Base-by-base conservation (phyloP, 1,140 invertebrate genomes). In the Dreissena polymorpha region DNA sequence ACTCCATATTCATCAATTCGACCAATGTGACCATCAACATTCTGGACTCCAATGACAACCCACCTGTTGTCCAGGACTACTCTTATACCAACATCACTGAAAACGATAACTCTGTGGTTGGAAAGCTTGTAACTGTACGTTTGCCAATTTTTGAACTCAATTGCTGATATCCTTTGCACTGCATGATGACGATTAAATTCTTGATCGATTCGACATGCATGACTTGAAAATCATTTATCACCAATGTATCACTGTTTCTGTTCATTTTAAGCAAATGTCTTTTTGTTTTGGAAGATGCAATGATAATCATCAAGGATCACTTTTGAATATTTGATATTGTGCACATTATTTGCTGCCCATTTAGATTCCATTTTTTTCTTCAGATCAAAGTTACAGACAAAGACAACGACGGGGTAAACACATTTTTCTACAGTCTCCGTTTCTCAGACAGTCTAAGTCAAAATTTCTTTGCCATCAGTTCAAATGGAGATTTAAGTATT, bases 381-480 rank as follows among this genome's bases (percentile, higher is more conserved):
- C 92, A 99, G 98, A 97, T 99, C 68, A 97, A 95, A 23, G 98
- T 98, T 27, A 97, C 96, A 1, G 98, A 99, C 91, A 97, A 97
- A n/a, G 94, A 99, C 91, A 94, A 98, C 86, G 97, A 98, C 93
- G 94, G 98, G 67, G 97, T 98, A 93, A 95, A 97, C 85, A 98
- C 97, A 2, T 97, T 98, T 13, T 97, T 98, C 93, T 99, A 99
- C 95, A 97, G 97, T 10, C 98, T 99, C 94, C 97, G 98, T 76
- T 97, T 97, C 29, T 97, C 97, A 8, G 97, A 97, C 94, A 97
- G 98, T 94, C 97, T 97, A 85, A 67, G 68, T n/a, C 96, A 97
- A 91, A 97, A 98, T 94, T 96, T 97, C 57, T 99, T 99, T 91
- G 96, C 97, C 91, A 98, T 99, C 87, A 98, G 99, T 94, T 97